These are phyloP conservation scores for Drosophila cyrtoloma DNA, from an alignment of 2,888 invertebrate species.

Conservation along the genomic window DNA sequence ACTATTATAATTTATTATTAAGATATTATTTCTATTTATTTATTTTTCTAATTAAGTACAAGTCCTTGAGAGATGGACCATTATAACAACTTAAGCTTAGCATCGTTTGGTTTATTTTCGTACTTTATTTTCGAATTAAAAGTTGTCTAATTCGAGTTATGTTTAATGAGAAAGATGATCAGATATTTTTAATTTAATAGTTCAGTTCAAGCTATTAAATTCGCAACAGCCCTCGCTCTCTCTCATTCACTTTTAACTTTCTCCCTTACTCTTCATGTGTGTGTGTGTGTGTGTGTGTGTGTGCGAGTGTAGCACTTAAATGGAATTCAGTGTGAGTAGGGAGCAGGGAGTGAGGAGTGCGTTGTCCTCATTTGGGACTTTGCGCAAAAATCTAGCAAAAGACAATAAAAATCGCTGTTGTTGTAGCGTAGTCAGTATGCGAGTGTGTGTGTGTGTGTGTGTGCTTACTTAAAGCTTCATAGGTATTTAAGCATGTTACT, in stretches of 20 bases:
- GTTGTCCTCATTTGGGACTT: slow-evolving; percentile 77
- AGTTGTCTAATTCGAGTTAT: neutral
- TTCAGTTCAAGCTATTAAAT: neutral
- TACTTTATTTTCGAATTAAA: neutral
- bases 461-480: slow-evolving; percentile 51
- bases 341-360: slow-evolving; percentile 60
- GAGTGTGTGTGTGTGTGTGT: slow-evolving; percentile 8
- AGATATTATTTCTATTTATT: neutral
- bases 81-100: neutral
- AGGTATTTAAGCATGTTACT: slow-evolving; percentile 41
- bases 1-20: neutral
- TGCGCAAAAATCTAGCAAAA: slow-evolving; percentile 70
- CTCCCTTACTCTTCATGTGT: neutral
- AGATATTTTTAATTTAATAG: neutral
- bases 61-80: neutral
- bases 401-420: slow-evolving; percentile 69
- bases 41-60: neutral
- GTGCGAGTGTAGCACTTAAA: slow-evolving; percentile 69
- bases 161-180: neutral
- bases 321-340: slow-evolving; percentile 71
- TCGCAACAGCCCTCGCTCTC: slow-evolving; percentile 35
- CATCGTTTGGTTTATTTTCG: neutral
- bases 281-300: slow-evolving; percentile 21
- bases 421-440: slow-evolving; percentile 44
- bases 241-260: neutral